Conservation (phyloP, 2,888 invertebrate genomes). For the Hemistola chrysoprasaria region DNA sequence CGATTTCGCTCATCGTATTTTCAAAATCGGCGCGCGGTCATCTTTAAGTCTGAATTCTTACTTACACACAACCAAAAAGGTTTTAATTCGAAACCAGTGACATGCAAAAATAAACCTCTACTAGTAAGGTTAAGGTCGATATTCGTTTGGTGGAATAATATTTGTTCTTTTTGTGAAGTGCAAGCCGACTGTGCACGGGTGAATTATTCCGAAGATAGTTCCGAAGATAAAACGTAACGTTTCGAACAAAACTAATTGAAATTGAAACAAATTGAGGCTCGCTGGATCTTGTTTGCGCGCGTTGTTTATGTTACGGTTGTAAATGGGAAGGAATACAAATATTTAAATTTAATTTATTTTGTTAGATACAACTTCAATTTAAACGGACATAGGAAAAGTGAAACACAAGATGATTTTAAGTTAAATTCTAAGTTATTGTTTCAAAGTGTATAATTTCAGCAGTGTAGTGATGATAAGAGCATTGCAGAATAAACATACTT, state of each 20-base stretch:
- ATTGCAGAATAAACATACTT: no score
- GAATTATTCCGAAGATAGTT: conserved; percentile 74
- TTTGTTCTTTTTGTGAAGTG: not conserved
- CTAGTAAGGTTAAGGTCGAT: conserved; percentile 8
- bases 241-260: conserved; percentile 67
- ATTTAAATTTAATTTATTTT: not conserved
- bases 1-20: conserved; percentile 76
- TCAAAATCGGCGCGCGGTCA: conserved; percentile 67
- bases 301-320: conserved; percentile 41
- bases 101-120: conserved; percentile 19
- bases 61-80: conserved; percentile 13
- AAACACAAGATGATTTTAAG: no score
- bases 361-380: no score
- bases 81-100: not conserved
- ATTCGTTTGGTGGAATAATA: conserved; percentile 1
- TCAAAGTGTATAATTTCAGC: no score
- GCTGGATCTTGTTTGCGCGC: conserved; percentile 41
- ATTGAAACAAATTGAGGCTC: conserved; percentile 68
- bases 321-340: conserved; percentile 3
- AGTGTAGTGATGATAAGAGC: no score
- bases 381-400: no score
- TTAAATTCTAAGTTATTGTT: no score
- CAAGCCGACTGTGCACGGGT: conserved; percentile 42
- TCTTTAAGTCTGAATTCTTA: conserved; percentile 39
- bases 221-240: conserved; percentile 64